Evolutionary conservation across 1,140 invertebrate species (phyloP).

Genomic region (Galleria mellonella): DNA sequence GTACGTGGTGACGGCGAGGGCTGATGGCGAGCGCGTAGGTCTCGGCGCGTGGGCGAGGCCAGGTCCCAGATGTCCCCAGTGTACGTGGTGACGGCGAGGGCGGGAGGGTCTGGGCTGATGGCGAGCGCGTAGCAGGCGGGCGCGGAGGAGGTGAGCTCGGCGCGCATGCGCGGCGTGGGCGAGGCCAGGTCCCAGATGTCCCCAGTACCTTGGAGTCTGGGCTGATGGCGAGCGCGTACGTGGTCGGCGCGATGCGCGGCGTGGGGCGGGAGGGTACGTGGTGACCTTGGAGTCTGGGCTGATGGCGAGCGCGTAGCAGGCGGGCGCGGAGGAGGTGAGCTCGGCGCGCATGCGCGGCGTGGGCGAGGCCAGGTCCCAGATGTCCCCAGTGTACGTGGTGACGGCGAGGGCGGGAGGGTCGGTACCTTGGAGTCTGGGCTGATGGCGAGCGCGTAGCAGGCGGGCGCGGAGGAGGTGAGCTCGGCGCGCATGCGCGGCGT

Average conservation of each 20-base stretch:
- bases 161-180: conserved; percentile 91
- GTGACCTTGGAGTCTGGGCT: conserved; percentile 95
- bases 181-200: conserved; percentile 96
- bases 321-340: conserved; percentile 95
- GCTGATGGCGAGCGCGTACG: too few relatives aligned
- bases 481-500: conserved; percentile 94
- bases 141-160: conserved; percentile 95
- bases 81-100: too few relatives aligned
- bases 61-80: too few relatives aligned
- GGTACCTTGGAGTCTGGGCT: conserved; percentile 93
- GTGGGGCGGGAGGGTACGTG: too few relatives aligned
- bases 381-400: too few relatives aligned
- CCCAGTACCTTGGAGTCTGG: too few relatives aligned
- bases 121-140: conserved; percentile 98
- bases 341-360: conserved; percentile 94
- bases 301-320: conserved; percentile 97
- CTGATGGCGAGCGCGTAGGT: too few relatives aligned
- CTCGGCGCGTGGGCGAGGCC: too few relatives aligned
- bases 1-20: too few relatives aligned
- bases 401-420: too few relatives aligned
- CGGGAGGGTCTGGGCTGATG: conserved; percentile 96
- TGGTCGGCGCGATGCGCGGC: too few relatives aligned
- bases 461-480: conserved; percentile 95
- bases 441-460: conserved; percentile 98
- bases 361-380: conserved; percentile 95